Percentiles rank a stretch among this genome's conserved stretches.
Evolutionary conservation across 1,140 invertebrate species (phyloP).

Genomic region (Heterodera schachtii): DNA sequence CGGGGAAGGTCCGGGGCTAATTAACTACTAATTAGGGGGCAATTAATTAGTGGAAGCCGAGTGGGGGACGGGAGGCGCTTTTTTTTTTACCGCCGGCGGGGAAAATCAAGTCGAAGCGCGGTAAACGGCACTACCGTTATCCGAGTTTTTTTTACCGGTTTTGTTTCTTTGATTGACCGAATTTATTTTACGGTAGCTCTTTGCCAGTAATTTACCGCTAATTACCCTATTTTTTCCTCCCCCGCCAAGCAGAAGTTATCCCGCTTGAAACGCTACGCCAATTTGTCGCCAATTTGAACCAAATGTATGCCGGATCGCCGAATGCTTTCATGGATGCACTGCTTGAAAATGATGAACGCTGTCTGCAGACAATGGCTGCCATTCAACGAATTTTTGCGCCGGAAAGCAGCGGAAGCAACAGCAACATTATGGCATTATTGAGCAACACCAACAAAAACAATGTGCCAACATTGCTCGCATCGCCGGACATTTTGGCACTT

Average conservation of each 20-base stretch:
- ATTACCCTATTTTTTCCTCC: too few relatives aligned
- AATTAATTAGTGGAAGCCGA: too few relatives aligned
- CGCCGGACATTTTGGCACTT: conserved; percentile 14
- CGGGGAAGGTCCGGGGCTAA: too few relatives aligned
- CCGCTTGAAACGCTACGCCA: neutral
- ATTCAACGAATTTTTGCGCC: neutral
- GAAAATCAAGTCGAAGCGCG: too few relatives aligned
- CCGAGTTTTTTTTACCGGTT: too few relatives aligned
- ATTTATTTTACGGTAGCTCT: too few relatives aligned
- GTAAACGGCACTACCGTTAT: too few relatives aligned
- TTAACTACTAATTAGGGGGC: too few relatives aligned
- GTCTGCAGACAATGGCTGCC: conserved; percentile 17
- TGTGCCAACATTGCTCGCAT: neutral
- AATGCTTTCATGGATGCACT: conserved; percentile 6
- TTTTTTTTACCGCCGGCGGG: too few relatives aligned
- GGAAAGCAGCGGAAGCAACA: neutral
- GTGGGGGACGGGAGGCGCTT: too few relatives aligned
- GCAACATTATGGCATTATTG: neutral
- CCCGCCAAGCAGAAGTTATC: neutral
- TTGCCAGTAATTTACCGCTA: too few relatives aligned
- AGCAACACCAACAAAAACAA: neutral
- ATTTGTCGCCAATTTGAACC: conserved; percentile 8
- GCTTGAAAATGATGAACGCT: conserved; percentile 30
- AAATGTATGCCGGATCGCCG: neutral
- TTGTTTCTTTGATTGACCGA: neutral